Percentiles rank a stretch among this genome's conserved stretches.
These are phyloP conservation scores for Melanogrammus aeglefinus DNA, from an alignment of 2,797 vertebrate genomes.

Conservation along the genomic window DNA sequence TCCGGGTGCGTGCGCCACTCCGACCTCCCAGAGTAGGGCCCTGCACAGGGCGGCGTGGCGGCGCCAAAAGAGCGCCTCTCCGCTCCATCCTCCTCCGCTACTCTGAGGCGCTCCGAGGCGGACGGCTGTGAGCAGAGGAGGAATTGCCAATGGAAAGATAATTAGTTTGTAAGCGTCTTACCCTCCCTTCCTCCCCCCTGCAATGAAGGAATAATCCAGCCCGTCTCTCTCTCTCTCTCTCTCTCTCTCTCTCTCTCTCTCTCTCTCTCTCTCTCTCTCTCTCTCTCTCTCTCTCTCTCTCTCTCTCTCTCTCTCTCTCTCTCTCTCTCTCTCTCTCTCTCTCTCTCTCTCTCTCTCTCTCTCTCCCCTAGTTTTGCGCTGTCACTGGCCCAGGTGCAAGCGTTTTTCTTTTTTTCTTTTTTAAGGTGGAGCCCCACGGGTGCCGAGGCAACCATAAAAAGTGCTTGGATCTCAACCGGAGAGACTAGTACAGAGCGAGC, in stretches of 20 bases:
- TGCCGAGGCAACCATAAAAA: constrained; percentile 45
- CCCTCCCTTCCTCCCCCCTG: constrained; percentile 30
- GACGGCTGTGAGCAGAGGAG: constrained; percentile 30
- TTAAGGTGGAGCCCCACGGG: constrained; percentile 56
- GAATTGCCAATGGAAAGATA: constrained; percentile 50
- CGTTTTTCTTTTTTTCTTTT: constrained; percentile 16
- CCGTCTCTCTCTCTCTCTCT: constrained; percentile 16
- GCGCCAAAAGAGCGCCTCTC: no score
- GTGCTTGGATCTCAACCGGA: neutral
- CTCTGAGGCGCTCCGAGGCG: no score
- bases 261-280: neutral
- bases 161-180: constrained; percentile 60
- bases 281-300: constrained; percentile 4
- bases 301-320: constrained; percentile 1
- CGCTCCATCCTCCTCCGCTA: neutral
- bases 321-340: neutral
- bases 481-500: constrained; percentile 27
- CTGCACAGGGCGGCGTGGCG: no score
- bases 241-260: neutral
- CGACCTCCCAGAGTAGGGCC: neutral
- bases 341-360: neutral
- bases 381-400: constrained; percentile 51
- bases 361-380: constrained; percentile 37
- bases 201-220: constrained; percentile 59
- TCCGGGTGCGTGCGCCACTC: constrained; percentile 54